phyloP scores from a whole-genome alignment of 2,888 invertebrate genomes.

The Frankliniella intonsa region DNA sequence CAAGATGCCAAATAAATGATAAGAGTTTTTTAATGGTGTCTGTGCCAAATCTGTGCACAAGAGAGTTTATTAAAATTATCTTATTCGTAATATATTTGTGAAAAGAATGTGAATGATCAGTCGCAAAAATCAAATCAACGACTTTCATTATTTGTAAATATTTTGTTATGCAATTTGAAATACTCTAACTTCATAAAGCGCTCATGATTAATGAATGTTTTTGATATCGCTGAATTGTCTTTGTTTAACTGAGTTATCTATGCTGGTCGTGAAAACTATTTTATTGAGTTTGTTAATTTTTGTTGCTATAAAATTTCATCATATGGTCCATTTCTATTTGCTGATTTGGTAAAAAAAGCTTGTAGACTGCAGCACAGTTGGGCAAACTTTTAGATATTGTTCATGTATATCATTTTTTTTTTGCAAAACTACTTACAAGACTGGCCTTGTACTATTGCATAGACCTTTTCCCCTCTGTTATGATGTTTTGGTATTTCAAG shows the following conservation, averaged over 20 bases:
- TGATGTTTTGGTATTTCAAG: neutral
- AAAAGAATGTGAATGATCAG: constrained; percentile 1
- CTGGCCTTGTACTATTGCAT: constrained; percentile 24
- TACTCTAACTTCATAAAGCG: constrained; percentile 24
- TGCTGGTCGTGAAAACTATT: constrained; percentile 15
- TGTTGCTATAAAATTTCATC: neutral
- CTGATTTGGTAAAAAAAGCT: neutral
- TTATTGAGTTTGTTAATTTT: constrained; percentile 1
- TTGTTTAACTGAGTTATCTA: neutral
- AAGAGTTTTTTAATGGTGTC: constrained; percentile 22
- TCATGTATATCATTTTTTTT: neutral
- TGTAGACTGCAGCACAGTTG: neutral
- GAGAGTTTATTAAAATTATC: constrained; percentile 18
- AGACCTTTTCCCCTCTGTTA: neutral
- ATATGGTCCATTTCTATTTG: neutral
- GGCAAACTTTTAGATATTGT: neutral
- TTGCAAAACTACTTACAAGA: constrained; percentile 20
- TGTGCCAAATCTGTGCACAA: constrained; percentile 11
- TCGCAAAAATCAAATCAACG: constrained; percentile 7
- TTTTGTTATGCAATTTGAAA: constrained; percentile 25
- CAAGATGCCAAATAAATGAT: constrained; percentile 20
- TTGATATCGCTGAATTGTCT: constrained; percentile 21
- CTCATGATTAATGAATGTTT: neutral
- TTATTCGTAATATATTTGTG: constrained; percentile 10
- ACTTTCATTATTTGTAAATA: constrained; percentile 3